These are phyloP conservation scores for Antheraea yamamai DNA, from an alignment of 2,888 invertebrate genomes.

Conservation along the genomic window DNA sequence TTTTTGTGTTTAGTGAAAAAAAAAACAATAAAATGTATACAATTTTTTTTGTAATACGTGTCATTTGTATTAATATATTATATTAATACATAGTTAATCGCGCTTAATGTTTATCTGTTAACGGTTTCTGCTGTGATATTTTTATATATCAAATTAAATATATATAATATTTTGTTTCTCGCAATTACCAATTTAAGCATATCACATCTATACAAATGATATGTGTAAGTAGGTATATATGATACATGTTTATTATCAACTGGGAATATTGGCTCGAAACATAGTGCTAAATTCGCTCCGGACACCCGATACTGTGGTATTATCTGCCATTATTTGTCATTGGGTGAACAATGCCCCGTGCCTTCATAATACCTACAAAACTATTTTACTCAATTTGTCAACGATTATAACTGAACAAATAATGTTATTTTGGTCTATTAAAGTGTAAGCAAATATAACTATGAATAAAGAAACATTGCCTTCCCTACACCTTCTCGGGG, in stretches of 20 bases:
- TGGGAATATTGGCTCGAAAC: constrained; percentile 77
- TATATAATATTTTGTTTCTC: neutral
- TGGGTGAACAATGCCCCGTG: constrained; percentile 71
- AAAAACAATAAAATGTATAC: too few relatives aligned
- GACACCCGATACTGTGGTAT: constrained; percentile 79
- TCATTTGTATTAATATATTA: too few relatives aligned
- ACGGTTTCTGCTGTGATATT: too few relatives aligned
- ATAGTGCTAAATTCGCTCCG: constrained; percentile 73
- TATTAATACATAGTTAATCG: too few relatives aligned
- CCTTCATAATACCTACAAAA: constrained; percentile 54
- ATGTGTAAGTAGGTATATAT: constrained; percentile 31
- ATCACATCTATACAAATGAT: constrained; percentile 30
- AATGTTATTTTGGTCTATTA: constrained; percentile 7
- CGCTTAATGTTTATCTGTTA: too few relatives aligned
- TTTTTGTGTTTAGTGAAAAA: too few relatives aligned
- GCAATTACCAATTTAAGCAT: neutral
- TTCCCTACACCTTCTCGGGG: neutral
- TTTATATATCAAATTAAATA: too few relatives aligned
- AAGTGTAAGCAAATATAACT: neutral
- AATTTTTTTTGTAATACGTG: too few relatives aligned
- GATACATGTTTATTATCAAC: constrained; percentile 75
- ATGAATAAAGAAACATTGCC: neutral
- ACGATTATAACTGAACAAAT: constrained; percentile 54
- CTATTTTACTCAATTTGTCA: constrained; percentile 74
- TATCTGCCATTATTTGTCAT: constrained; percentile 81